A percentile compares a stretch with the other conserved stretches of the same genome.
Evolutionary conservation across 2,113 vertebrate species (phyloP).

Genomic region (Regulus satrapa): DNA sequence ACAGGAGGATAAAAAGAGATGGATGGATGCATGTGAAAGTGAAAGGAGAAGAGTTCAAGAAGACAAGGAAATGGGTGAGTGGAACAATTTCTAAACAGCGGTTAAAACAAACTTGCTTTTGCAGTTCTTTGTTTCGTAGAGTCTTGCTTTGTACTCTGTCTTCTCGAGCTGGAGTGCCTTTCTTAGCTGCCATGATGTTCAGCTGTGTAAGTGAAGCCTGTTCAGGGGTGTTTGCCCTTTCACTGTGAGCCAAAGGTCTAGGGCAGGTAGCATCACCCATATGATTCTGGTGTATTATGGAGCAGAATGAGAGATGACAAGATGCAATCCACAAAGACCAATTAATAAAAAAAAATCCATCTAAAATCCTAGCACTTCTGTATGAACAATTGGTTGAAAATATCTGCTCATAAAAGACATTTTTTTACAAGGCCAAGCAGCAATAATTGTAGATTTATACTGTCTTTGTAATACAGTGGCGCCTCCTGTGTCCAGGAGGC

Average conservation of each 20-base stretch:
- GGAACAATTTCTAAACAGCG: background rate
- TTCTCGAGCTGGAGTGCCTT: background rate
- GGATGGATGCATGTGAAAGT: conserved; percentile 85
- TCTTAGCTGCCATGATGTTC: background rate
- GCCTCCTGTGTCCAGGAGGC: background rate
- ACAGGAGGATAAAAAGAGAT: conserved; percentile 87
- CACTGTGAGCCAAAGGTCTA: background rate
- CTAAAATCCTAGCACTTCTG: background rate
- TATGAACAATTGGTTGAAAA: background rate
- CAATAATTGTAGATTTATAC: background rate
- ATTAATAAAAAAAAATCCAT: background rate
- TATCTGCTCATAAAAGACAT: background rate
- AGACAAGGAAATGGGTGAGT: conserved; percentile 92
- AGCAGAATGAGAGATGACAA: background rate
- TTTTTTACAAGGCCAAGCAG: background rate
- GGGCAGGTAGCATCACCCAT: accelerated
- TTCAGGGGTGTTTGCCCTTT: background rate
- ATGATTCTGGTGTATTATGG: background rate
- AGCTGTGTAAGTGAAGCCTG: background rate
- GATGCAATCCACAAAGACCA: background rate
- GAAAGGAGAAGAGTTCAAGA: conserved; percentile 88
- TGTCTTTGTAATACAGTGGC: background rate
- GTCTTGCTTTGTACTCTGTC: background rate
- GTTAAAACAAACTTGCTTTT: background rate
- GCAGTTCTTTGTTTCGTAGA: background rate